These are phyloP conservation scores for Proisotoma minuta DNA, from an alignment of 2,888 invertebrate genomes.

Conservation along the genomic window DNA sequence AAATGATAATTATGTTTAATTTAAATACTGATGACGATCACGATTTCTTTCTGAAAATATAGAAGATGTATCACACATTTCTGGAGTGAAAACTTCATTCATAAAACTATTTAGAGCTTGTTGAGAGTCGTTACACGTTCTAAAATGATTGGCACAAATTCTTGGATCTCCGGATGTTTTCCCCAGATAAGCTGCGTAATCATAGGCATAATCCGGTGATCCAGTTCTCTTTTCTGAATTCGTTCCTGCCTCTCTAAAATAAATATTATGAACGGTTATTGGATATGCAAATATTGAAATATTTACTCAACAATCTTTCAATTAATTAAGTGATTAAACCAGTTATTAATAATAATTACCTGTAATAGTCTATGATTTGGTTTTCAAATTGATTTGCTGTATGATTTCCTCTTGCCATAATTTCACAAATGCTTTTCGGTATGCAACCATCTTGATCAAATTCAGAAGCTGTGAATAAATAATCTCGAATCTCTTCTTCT, in stretches of 20 bases:
- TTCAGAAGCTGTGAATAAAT: constrained; percentile 38
- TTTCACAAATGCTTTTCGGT: constrained; percentile 45
- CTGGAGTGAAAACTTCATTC: constrained; percentile 42
- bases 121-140: constrained; percentile 37
- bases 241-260: constrained; percentile 22
- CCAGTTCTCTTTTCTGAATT: constrained; percentile 20
- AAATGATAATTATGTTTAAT: too few species aligned
- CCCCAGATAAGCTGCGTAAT: constrained; percentile 43
- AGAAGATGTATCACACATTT: constrained; percentile 44
- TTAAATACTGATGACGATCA: too few species aligned
- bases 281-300: neutral
- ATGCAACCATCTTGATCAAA: constrained; percentile 42
- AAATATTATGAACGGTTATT: neutral
- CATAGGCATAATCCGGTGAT: constrained; percentile 37
- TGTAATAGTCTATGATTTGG: constrained; percentile 37
- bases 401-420: constrained; percentile 39
- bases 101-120: constrained; percentile 37
- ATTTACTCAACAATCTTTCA: too few species aligned
- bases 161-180: constrained; percentile 26
- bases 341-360: constrained; percentile 13
- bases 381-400: constrained; percentile 42
- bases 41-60: too few species aligned
- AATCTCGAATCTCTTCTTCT: constrained; percentile 42
- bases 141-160: constrained; percentile 36
- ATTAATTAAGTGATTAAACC: too few species aligned